Evolutionary conservation across 1,140 invertebrate species (phyloP), one percentile per base, ranked within the genome.

Genomic region (Drosophila mayri): DNA sequence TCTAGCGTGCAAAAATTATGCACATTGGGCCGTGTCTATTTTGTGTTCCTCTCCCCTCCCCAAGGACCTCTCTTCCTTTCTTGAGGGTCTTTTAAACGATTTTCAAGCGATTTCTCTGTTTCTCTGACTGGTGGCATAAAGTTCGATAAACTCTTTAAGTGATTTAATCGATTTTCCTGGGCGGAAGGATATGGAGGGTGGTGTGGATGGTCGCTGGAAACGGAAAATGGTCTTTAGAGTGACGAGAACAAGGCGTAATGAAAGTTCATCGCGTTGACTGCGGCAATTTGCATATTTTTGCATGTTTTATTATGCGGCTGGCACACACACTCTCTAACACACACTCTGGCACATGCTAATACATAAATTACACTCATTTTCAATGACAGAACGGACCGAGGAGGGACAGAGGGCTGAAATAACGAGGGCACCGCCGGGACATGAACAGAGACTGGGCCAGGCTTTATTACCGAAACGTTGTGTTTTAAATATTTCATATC

Each of bases 1-100:
- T 83, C 79, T 91, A 81, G 82, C 90, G 85, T 91, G 90, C 90
- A 60, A 58, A 91, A 87, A 90, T 90, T 90, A 90, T 90, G 84
- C 80, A 82, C 41, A 71, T 41, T 37, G n/a, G n/a, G 4, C 37
- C 14, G 7, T 57, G 20, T 46, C 32, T 41, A 38, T 44, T 32
- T 18, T 6, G 10, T 11, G 16, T 59, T 37, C n/a, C 30, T 50
- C 25, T 43, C 37, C 14, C 2, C 28, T 2, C 18, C 4, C 6
- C 8, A 30, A 11, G 37, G 32, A 16, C 40, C 70, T 59, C 59
- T 62, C 68, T 59, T 12, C 20, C 10, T 30, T 12, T n/a, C 10
- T 12, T 11, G 32, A 66, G 14, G 32, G 44, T 44, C 43, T 40
- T 49, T 40, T 50, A 11, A 46, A 10, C 18, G 18, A 9, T 32